These are phyloP conservation scores for Tricholauxania praeusta DNA, from an alignment of 2,888 invertebrate genomes.

Conservation along the genomic window DNA sequence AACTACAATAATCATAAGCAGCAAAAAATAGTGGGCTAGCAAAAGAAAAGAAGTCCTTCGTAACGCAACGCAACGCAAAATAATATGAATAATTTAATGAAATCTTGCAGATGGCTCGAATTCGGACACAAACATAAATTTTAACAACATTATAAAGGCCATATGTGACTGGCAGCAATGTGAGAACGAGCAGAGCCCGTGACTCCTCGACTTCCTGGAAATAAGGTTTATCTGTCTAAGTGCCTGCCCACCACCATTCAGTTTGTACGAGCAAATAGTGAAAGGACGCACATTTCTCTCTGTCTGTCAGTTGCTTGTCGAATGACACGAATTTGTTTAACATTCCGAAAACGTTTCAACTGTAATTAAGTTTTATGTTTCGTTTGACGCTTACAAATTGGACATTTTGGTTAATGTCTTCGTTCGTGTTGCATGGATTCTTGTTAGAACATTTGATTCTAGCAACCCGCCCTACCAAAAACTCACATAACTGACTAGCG, in stretches of 20 bases:
- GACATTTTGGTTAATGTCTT: slow-evolving; percentile 4
- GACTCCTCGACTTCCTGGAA: background rate
- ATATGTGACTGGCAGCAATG: slow-evolving; percentile 1
- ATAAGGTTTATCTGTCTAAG: background rate
- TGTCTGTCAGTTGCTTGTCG: no score
- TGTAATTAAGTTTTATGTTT: slow-evolving; percentile 29
- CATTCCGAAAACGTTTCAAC: slow-evolving; percentile 19
- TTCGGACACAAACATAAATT: slow-evolving; percentile 15
- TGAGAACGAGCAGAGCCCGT: background rate
- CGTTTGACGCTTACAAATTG: slow-evolving; percentile 9
- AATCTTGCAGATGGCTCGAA: background rate
- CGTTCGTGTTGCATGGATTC: background rate
- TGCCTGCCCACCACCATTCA: no score
- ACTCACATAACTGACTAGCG: no score
- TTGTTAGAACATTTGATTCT: background rate
- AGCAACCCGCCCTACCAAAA: no score
- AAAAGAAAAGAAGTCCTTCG: background rate
- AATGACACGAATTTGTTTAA: slow-evolving; percentile 16
- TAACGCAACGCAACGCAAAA: background rate
- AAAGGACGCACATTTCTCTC: no score
- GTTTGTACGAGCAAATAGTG: no score
- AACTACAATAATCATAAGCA: background rate
- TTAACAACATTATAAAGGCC: slow-evolving; percentile 11
- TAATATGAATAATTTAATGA: slow-evolving; percentile 26
- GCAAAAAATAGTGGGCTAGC: background rate